These are phyloP conservation scores for Pyrgus malvae DNA, from an alignment of 2,888 invertebrate species.

Conservation along the genomic window DNA sequence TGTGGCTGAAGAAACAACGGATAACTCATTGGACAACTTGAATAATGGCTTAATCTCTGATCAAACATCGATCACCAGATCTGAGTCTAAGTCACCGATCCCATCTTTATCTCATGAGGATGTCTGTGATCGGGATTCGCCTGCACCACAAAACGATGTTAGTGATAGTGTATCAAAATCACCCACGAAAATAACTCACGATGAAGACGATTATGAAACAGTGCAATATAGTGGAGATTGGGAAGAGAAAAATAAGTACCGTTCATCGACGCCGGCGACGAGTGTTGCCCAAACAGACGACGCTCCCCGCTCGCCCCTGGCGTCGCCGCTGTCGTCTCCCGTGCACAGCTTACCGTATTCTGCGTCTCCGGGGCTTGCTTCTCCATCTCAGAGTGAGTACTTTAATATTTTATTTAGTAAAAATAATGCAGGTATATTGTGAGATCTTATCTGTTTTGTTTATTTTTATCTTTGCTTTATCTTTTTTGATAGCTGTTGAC, in stretches of 20 bases:
- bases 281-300: conserved; percentile 51
- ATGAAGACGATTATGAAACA: conserved; percentile 60
- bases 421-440: background rate
- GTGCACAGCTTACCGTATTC: conserved; percentile 55
- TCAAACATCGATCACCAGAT: conserved; percentile 31
- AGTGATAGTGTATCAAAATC: conserved; percentile 52
- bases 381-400: conserved; percentile 65
- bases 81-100: conserved; percentile 47
- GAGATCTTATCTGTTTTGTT: conserved; percentile 50
- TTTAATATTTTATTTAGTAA: conserved; percentile 17
- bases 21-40: conserved; percentile 30
- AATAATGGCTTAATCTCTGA: conserved; percentile 25
- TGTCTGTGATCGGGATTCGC: conserved; percentile 41
- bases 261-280: conserved; percentile 68
- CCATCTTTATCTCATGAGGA: conserved; percentile 46
- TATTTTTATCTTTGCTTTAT: conserved; percentile 52
- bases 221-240: conserved; percentile 60
- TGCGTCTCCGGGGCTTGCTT: conserved; percentile 49
- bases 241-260: conserved; percentile 64
- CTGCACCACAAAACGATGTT: conserved; percentile 47
- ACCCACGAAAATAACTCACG: conserved; percentile 41
- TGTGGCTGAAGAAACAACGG: conserved; percentile 30
- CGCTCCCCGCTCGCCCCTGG: conserved; percentile 55
- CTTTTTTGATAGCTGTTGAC: conserved; percentile 45
- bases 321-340: conserved; percentile 65